A percentile compares a stretch with the other conserved stretches of the same genome.
phyloP scores from a whole-genome alignment of 2,113 vertebrate species.

The Actenoides hombroni region DNA sequence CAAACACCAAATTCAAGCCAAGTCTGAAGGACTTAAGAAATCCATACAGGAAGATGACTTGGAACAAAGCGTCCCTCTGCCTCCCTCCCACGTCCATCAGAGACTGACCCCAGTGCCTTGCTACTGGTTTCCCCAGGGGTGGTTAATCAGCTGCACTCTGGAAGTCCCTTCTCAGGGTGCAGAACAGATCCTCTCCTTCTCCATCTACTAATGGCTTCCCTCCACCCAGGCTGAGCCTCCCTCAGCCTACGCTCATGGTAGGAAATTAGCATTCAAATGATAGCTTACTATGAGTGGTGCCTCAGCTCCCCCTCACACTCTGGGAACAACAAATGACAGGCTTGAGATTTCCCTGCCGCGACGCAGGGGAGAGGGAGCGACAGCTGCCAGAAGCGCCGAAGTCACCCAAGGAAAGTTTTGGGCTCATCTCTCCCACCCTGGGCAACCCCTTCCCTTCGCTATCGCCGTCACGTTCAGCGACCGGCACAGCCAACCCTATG shows the following conservation, averaged over 20 bases:
- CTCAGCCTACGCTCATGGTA: neutral
- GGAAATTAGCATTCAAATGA: slow-evolving; percentile 71
- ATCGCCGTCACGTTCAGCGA: neutral
- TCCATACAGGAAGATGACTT: neutral
- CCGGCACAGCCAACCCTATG: neutral
- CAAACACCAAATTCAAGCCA: neutral
- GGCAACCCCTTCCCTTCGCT: neutral
- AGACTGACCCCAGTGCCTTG: neutral
- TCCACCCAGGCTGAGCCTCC: neutral
- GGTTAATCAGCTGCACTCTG: neutral
- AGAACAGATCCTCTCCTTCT: neutral
- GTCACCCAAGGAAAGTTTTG: neutral
- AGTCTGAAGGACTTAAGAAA: neutral
- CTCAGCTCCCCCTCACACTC: slow-evolving; percentile 55
- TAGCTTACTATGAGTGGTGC: slow-evolving; percentile 57
- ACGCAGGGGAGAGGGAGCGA: neutral
- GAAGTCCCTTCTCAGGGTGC: neutral
- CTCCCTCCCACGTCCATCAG: neutral
- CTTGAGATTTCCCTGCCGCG: slow-evolving; percentile 60
- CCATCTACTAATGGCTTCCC: slow-evolving; percentile 34
- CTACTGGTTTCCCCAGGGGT: neutral
- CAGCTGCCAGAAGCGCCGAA: neutral
- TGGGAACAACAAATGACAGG: slow-evolving; percentile 59
- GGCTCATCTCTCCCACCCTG: neutral
- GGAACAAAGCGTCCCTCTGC: neutral